phyloP scores from a whole-genome alignment of 2,113 vertebrate genomes.

The Rhineura floridana region DNA sequence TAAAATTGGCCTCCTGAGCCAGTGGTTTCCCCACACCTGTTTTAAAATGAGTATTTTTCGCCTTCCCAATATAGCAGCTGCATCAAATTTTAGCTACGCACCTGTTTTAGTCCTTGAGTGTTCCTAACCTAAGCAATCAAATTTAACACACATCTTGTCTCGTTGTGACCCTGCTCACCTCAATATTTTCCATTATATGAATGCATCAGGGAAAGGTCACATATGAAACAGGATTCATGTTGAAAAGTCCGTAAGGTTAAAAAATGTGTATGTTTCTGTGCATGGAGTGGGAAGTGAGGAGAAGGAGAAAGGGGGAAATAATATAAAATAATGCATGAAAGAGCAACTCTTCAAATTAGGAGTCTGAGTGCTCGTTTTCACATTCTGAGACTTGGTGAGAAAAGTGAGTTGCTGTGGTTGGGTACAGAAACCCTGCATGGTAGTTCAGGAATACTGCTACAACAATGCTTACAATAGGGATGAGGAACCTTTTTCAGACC shows the following conservation, averaged over 20 bases:
- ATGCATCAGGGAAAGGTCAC: slow-evolving; percentile 2
- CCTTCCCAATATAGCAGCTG: background rate
- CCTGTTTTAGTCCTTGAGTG: background rate
- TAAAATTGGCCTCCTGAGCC: background rate
- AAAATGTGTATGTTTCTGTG: background rate
- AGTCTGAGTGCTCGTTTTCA: background rate
- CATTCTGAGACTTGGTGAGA: background rate
- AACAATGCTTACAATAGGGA: too few relatives aligned
- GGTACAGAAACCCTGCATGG: too few relatives aligned
- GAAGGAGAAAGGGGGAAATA: too few relatives aligned
- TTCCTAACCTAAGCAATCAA: background rate
- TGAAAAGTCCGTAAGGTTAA: background rate
- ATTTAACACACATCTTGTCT: background rate
- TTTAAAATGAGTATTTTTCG: background rate
- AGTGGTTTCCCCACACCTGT: background rate
- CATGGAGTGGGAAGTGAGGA: too few relatives aligned
- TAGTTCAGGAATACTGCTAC: too few relatives aligned
- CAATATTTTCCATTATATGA: background rate
- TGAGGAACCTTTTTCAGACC: too few relatives aligned
- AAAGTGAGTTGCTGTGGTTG: background rate
- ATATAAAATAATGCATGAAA: background rate
- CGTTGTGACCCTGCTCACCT: background rate
- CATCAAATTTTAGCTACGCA: background rate
- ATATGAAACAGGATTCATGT: background rate
- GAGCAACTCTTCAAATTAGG: background rate